Evolutionary conservation across 1,140 invertebrate species (phyloP).

Genomic region (Drosophila obscura): DNA sequence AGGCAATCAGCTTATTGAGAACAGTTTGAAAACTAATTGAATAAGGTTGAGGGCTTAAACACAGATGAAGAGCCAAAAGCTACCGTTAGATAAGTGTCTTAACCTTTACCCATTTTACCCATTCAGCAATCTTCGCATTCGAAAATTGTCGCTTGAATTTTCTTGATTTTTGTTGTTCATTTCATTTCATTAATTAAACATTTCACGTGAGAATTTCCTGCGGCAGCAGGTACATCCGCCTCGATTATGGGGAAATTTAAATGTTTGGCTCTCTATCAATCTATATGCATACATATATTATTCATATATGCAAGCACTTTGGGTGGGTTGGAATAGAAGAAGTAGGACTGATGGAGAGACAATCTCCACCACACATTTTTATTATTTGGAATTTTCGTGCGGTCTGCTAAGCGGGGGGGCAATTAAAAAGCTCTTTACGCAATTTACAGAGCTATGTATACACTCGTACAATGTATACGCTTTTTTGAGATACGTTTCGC

Average conservation of each 20-base stretch:
- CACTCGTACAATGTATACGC: slow-evolving; percentile 9
- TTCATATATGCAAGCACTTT: too few relatives aligned
- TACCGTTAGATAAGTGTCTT: slow-evolving; percentile 46
- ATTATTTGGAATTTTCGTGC: slow-evolving; percentile 44
- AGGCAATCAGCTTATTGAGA: slow-evolving; percentile 35
- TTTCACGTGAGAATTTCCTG: slow-evolving; percentile 71
- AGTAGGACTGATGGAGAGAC: too few relatives aligned
- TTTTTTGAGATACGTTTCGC: slow-evolving; percentile 40
- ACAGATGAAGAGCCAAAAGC: slow-evolving; percentile 1
- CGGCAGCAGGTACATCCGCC: slow-evolving; percentile 50
- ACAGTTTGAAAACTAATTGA: slow-evolving; percentile 22
- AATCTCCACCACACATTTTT: slow-evolving; percentile 25
- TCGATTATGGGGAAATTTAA: slow-evolving; percentile 1
- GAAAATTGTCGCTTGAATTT: slow-evolving; percentile 2
- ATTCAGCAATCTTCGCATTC: slow-evolving; percentile 3
- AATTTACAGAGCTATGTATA: slow-evolving; percentile 48
- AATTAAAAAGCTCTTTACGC: slow-evolving; percentile 62
- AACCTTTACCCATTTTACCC: slow-evolving; percentile 13
- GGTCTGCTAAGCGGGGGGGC: slow-evolving; percentile 23
- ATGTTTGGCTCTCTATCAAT: slow-evolving; percentile 17
- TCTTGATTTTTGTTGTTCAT: slow-evolving; percentile 26
- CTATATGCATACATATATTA: slow-evolving; percentile 41
- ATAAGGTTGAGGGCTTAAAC: not conserved
- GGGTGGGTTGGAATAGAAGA: too few relatives aligned
- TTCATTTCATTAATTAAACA: slow-evolving; percentile 57